Evolutionary conservation across 37 sponge, comb jelly and placozoan genomes (phyloP).

Genomic region (Halisarca cf. caerulea): DNA sequence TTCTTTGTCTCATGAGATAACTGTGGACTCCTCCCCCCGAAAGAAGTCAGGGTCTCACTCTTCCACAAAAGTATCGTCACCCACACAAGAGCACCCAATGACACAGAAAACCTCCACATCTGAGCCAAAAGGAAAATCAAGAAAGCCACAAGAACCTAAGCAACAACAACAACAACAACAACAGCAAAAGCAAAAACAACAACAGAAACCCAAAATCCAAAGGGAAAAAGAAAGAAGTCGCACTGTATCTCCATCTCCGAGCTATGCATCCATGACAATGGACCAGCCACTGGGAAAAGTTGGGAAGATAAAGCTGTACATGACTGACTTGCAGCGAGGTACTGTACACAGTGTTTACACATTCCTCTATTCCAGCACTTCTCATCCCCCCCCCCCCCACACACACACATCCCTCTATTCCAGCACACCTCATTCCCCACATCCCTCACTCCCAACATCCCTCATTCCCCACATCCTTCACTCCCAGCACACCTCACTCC

Average conservation of each 20-base stretch:
- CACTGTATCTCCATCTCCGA: background rate
- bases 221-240: background rate
- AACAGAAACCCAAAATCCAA: too few species aligned
- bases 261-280: background rate
- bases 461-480: too few species aligned
- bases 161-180: too few species aligned
- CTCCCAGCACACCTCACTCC: too few species aligned
- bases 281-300: background rate
- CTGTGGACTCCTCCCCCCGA: background rate
- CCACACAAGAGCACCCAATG: background rate
- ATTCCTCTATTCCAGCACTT: too few species aligned
- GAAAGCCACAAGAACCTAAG: background rate
- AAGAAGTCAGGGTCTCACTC: constrained; percentile 5
- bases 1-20: background rate
- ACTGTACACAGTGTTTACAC: too few species aligned
- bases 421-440: too few species aligned
- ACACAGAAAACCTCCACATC: constrained; percentile 17
- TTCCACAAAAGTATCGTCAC: background rate
- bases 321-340: constrained; percentile 43
- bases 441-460: too few species aligned
- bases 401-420: too few species aligned
- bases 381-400: too few species aligned
- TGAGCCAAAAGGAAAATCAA: background rate
- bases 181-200: too few species aligned
- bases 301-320: constrained; percentile 52